These are phyloP conservation scores for Ariolimax columbianus DNA, from an alignment of 2,888 invertebrate genomes.

Conservation along the genomic window DNA sequence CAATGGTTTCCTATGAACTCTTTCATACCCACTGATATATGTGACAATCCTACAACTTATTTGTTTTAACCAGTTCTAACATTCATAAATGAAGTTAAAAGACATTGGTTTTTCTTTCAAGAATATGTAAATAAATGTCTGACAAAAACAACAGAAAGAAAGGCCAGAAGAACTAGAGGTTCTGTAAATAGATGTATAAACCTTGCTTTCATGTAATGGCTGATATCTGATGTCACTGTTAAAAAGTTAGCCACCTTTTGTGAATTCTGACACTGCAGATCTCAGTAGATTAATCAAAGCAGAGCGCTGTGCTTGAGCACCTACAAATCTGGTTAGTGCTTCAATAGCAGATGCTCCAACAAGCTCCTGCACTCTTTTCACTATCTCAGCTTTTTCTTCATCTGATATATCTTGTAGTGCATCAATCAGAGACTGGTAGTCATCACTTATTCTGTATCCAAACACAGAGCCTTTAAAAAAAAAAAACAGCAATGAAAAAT, in stretches of 20 bases:
- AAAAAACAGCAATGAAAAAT: slow-evolving; percentile 1
- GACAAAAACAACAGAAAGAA: too few species aligned
- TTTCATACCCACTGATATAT: too few species aligned
- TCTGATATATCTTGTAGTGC: slow-evolving; percentile 69
- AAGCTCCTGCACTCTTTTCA: slow-evolving; percentile 70
- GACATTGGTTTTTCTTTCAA: too few species aligned
- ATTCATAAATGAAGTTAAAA: too few species aligned
- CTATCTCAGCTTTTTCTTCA: slow-evolving; percentile 66
- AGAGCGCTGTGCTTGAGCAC: slow-evolving; percentile 71
- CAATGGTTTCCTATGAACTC: too few species aligned
- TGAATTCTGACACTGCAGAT: slow-evolving; percentile 58
- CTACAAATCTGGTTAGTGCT: slow-evolving; percentile 70
- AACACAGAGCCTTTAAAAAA: slow-evolving; percentile 62
- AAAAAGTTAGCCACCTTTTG: slow-evolving; percentile 60
- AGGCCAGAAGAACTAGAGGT: too few species aligned
- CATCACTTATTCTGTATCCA: slow-evolving; percentile 70
- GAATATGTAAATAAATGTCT: too few species aligned
- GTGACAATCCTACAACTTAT: too few species aligned
- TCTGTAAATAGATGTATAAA: neutral
- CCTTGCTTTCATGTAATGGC: neutral
- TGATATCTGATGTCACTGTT: neutral
- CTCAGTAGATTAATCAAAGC: slow-evolving; percentile 66
- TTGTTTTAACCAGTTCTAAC: too few species aligned
- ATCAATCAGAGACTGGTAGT: slow-evolving; percentile 70
- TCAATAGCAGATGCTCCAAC: slow-evolving; percentile 72